Evolutionary conservation across 2,797 vertebrate species (phyloP), one percentile per base, ranked within the genome.

Genomic region (Rhinella marina): DNA sequence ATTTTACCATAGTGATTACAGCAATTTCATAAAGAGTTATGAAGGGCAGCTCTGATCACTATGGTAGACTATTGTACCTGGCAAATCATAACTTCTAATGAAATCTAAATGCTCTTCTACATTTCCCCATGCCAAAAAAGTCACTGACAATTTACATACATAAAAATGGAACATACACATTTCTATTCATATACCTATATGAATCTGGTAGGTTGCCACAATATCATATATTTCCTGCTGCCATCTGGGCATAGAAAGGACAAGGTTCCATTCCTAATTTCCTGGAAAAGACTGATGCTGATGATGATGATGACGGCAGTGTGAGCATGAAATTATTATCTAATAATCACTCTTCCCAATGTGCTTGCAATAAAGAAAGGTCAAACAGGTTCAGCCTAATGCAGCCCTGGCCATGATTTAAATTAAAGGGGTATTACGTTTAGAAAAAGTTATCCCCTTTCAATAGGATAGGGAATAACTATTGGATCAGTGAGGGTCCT

Each of bases 1-100:
- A 84, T 84, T 84, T 70, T 62, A n/a, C 9, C 9, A 25, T 87
- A 82, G 80, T 77, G 61, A 77, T 68, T 87, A 77, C 61, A 77
- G 70, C 57, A 76, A 76, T 32, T 78, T 75, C 17, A 25, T 52
- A 54, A 82, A 64, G 59, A 82, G 52, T 87, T 77, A 87, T 87
- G 78, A 87, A 82, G 48, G 57, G 54, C 56, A 54, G 52, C 66
- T 23, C 16, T 57, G 66, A 72, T 32, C 82, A 59, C 66, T 59
- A 2, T 57, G 54, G 59, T 73, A 84, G 41, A 59, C 25, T 59
- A 73, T 41, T 73, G 66, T 84, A 84, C 57, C 32, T 41, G 17
- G 4, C 17, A 41, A 59, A 41, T 72, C 19, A 48, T 73, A 84
- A 32, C 27, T 84, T 41, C 59, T 50, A 11, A 64, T 25, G 9